Evolutionary conservation across 2,888 invertebrate species (phyloP).

Genomic region (Lamellibrachia satsuma): DNA sequence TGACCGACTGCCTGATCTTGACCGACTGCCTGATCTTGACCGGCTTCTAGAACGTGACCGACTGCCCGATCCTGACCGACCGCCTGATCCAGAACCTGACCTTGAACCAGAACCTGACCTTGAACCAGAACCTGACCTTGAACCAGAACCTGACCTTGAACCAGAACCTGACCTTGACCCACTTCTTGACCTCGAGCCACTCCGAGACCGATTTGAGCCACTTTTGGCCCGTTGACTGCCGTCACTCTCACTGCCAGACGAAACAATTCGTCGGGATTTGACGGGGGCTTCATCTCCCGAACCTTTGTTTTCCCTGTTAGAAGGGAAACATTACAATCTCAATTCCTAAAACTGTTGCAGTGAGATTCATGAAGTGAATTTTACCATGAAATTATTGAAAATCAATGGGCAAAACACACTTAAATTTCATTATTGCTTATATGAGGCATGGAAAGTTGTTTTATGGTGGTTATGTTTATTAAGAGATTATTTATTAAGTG

Average conservation of each 20-base stretch:
- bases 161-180: slow-evolving; percentile 44
- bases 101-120: slow-evolving; percentile 67
- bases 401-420: not conserved
- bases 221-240: slow-evolving; percentile 27
- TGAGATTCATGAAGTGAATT: not conserved
- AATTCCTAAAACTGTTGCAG: not conserved
- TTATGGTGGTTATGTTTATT: not conserved
- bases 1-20: slow-evolving; percentile 34
- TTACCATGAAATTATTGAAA: not conserved
- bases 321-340: not conserved
- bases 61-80: slow-evolving; percentile 33
- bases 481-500: not conserved
- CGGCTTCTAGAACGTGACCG: slow-evolving; percentile 35
- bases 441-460: not conserved
- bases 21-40: slow-evolving; percentile 31
- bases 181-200: slow-evolving; percentile 48
- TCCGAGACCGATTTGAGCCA: slow-evolving; percentile 56
- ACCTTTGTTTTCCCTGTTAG: not conserved
- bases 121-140: slow-evolving; percentile 41
- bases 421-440: no score
- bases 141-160: slow-evolving; percentile 67
- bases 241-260: slow-evolving; percentile 60
- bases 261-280: slow-evolving; percentile 56
- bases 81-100: slow-evolving; percentile 43
- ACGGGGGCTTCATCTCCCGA: slow-evolving; percentile 43